A percentile compares a stretch with the other conserved stretches of the same genome.
Evolutionary conservation across 2,888 invertebrate genomes (phyloP).

Genomic region (Eurytoma californica): DNA sequence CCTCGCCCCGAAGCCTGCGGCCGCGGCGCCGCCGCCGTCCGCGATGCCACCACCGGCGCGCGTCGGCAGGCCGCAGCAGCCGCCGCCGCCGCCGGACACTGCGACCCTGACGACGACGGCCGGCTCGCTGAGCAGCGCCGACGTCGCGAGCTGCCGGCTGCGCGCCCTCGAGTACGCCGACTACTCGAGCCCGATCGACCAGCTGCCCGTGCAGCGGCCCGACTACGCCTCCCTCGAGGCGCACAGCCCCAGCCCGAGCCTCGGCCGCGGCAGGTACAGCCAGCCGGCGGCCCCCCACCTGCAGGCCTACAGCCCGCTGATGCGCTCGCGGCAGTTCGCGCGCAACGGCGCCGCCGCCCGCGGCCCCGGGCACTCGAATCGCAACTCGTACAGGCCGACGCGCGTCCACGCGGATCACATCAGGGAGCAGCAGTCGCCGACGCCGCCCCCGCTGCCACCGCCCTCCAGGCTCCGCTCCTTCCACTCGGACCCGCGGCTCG

Average conservation of each 20-base stretch:
- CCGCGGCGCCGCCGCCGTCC: background rate
- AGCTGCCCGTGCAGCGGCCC: constrained; percentile 59
- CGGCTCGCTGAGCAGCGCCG: constrained; percentile 46
- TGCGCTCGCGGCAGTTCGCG: constrained; percentile 55
- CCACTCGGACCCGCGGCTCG: constrained; percentile 70
- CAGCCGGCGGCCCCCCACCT: constrained; percentile 2
- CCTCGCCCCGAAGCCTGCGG: background rate
- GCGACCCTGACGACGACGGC: too few relatives aligned
- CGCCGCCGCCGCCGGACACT: constrained; percentile 17
- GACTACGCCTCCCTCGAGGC: constrained; percentile 59
- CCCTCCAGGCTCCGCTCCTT: constrained; percentile 62
- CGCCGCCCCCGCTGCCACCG: constrained; percentile 57
- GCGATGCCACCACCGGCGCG: constrained; percentile 50
- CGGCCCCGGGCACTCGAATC: constrained; percentile 55
- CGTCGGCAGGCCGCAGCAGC: constrained; percentile 63
- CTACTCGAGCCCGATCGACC: constrained; percentile 69
- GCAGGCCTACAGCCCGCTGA: constrained; percentile 67
- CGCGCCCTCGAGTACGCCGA: constrained; percentile 65
- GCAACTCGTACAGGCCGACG: constrained; percentile 62
- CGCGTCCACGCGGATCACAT: constrained; percentile 67
- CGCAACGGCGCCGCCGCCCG: constrained; percentile 7
- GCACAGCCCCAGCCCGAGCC: constrained; percentile 47
- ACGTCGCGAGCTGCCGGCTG: constrained; percentile 61
- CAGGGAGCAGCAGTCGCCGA: constrained; percentile 64
- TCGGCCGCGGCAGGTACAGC: constrained; percentile 21